A percentile compares a stretch with the other conserved stretches of the same genome.
These are phyloP conservation scores for Trachelus tabidus DNA, from an alignment of 2,888 invertebrate species.

Conservation along the genomic window DNA sequence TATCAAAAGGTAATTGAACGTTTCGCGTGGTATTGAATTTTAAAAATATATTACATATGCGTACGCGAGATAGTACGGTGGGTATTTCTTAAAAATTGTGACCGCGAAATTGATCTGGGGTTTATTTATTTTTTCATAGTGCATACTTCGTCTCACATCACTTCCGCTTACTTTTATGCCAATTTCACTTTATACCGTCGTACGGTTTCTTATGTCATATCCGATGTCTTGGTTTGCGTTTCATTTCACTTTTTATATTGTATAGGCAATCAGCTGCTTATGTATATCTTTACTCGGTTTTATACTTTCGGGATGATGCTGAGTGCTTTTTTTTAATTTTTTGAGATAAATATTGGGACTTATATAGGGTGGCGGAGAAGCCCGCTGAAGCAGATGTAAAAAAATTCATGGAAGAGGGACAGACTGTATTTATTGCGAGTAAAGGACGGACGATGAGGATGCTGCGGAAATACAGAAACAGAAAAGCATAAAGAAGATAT, in stretches of 20 bases:
- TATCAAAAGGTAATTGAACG: neutral
- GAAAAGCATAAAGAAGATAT: neutral
- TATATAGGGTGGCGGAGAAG: no score
- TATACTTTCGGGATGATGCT: neutral
- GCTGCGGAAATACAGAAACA: neutral
- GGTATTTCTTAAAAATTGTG: neutral
- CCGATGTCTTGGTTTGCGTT: neutral
- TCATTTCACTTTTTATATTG: neutral
- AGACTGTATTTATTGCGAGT: no score
- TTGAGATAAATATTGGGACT: no score
- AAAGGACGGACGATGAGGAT: neutral
- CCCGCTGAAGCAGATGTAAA: no score
- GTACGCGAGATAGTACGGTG: neutral
- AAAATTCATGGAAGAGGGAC: no score
- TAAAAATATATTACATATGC: neutral
- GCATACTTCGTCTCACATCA: neutral
- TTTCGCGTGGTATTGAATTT: neutral
- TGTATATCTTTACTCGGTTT: neutral
- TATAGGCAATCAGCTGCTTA: neutral
- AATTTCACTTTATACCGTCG: neutral
- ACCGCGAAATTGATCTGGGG: neutral
- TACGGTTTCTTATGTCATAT: neutral
- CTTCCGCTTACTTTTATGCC: neutral
- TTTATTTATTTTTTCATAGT: neutral
- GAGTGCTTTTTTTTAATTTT: neutral